Percentiles rank a stretch among this genome's conserved stretches.
phyloP scores from a whole-genome alignment of 2,113 vertebrate genomes.

The Zosterops japonicus region DNA sequence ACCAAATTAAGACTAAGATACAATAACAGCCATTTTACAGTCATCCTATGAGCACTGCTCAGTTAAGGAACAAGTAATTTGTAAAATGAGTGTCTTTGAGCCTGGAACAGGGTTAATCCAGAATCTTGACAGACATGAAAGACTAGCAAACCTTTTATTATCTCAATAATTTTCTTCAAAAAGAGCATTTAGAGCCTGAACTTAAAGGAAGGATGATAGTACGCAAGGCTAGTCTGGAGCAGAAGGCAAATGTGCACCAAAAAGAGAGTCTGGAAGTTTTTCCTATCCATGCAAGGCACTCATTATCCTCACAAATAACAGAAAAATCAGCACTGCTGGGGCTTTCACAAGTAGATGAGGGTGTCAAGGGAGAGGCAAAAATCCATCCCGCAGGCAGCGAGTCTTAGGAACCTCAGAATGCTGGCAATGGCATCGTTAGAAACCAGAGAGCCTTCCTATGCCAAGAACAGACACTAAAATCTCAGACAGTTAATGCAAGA shows the following conservation, averaged over 20 bases:
- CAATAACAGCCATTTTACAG: not conserved
- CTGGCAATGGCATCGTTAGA: conserved; percentile 54
- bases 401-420: conserved; percentile 55
- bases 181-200: not conserved
- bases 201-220: not conserved
- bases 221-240: not conserved
- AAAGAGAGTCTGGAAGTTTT: conserved; percentile 30
- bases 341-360: conserved; percentile 61
- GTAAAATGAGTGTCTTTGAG: not conserved
- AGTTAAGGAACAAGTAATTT: not conserved
- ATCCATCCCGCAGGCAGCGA: conserved; percentile 47
- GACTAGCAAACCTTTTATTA: not conserved
- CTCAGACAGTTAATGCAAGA: conserved; percentile 58
- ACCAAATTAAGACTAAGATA: not conserved
- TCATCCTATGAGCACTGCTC: not conserved
- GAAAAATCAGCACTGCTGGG: conserved; percentile 54
- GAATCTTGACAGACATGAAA: not conserved
- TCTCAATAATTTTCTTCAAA: not conserved
- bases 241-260: not conserved
- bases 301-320: conserved; percentile 56
- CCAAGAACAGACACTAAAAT: conserved; percentile 65
- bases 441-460: conserved; percentile 47
- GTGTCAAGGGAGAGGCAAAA: conserved; percentile 61
- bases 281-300: conserved; percentile 41
- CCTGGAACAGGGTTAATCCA: not conserved